Percentiles rank a stretch among this genome's conserved stretches.
Conservation (phyloP, 2,113 vertebrate genomes). For the Petaurus breviceps region DNA sequence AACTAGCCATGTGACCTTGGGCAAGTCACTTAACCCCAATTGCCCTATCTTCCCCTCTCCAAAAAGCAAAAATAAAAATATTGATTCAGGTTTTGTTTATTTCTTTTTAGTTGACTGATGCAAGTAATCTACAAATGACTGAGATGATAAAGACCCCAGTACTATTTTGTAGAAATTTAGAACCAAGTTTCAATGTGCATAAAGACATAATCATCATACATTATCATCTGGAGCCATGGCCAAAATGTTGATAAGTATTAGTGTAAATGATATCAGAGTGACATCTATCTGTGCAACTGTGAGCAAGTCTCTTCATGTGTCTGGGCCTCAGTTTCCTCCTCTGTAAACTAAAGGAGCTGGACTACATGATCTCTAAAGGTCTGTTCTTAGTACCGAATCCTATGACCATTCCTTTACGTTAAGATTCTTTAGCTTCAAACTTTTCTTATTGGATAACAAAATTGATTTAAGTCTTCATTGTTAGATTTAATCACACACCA, state of each 20-base stretch:
- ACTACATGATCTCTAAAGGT: background rate
- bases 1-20: no score
- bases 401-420: background rate
- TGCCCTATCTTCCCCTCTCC: no score
- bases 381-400: background rate
- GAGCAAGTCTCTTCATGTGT: background rate
- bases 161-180: conserved; percentile 18
- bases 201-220: background rate
- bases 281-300: background rate
- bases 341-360: background rate
- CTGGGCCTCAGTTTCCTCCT: background rate
- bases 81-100: background rate
- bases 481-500: background rate
- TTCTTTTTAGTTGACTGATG: conserved; percentile 22
- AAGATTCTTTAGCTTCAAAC: conserved; percentile 35
- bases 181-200: background rate
- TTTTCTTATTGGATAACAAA: conserved; percentile 1
- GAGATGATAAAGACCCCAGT: background rate
- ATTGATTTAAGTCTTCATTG: conserved; percentile 1
- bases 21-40: no score
- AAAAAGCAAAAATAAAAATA: no score
- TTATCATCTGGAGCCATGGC: background rate
- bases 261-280: background rate
- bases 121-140: background rate
- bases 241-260: background rate